Percentiles rank a stretch among this genome's conserved stretches.
These are phyloP conservation scores for Eueides isabella DNA, from an alignment of 1,140 invertebrate species.

Conservation along the genomic window DNA sequence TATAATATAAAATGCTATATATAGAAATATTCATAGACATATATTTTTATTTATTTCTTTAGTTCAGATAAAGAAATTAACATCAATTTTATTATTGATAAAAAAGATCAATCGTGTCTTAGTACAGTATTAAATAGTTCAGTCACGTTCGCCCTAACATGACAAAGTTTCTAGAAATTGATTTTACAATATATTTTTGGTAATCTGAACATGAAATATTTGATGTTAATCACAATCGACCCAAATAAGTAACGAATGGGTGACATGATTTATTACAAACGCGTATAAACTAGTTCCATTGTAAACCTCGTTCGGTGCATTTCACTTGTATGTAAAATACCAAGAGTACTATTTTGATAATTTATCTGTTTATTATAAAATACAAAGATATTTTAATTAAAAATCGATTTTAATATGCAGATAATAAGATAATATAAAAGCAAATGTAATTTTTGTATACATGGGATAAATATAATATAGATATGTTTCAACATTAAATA, in stretches of 20 bases:
- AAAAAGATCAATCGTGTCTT: neutral
- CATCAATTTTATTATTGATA: neutral
- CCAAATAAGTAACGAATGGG: neutral
- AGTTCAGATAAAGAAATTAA: too few relatives aligned
- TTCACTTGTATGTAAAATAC: neutral
- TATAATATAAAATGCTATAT: too few relatives aligned
- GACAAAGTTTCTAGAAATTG: neutral
- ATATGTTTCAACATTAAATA: neutral
- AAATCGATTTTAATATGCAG: too few relatives aligned
- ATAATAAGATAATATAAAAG: too few relatives aligned
- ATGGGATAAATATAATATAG: too few relatives aligned
- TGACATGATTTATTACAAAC: slow-evolving; percentile 7
- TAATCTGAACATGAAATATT: neutral
- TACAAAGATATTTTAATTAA: too few relatives aligned
- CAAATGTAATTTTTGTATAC: too few relatives aligned
- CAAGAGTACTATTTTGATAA: neutral
- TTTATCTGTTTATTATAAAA: neutral
- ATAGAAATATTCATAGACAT: too few relatives aligned
- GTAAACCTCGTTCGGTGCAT: neutral
- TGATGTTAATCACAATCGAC: neutral
- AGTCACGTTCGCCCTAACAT: neutral
- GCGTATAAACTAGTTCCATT: neutral
- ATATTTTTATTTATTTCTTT: too few relatives aligned
- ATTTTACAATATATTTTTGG: neutral
- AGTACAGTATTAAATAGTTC: neutral